Evolutionary conservation across 2,888 invertebrate species (phyloP).

Genomic region (Sminthurinus aureus): DNA sequence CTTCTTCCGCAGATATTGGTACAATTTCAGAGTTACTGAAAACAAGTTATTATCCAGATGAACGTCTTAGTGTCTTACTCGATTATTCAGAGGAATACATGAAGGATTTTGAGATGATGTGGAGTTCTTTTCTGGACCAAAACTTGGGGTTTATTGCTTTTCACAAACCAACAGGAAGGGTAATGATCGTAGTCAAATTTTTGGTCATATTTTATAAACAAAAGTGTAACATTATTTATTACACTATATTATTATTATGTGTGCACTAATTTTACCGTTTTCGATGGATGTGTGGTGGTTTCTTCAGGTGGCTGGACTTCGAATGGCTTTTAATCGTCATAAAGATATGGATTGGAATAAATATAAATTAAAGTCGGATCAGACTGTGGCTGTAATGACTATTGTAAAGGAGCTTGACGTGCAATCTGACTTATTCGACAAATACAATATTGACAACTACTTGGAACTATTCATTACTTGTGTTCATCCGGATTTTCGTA

Average conservation of each 20-base stretch:
- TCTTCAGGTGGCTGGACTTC: background rate
- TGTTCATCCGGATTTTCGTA: background rate
- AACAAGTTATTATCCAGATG: background rate
- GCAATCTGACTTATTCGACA: background rate
- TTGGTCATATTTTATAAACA: background rate
- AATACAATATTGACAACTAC: conserved; percentile 1
- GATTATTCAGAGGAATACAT: conserved; percentile 45
- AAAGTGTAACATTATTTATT: no score
- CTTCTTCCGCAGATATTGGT: background rate
- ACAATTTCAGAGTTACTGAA: background rate
- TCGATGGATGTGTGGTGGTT: background rate
- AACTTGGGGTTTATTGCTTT: conserved; percentile 48
- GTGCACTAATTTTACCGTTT: background rate
- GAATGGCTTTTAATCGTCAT: background rate
- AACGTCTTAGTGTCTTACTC: conserved; percentile 48
- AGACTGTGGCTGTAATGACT: background rate
- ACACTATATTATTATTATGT: background rate
- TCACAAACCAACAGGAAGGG: conserved; percentile 45
- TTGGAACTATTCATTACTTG: background rate
- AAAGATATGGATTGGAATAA: conserved; percentile 9
- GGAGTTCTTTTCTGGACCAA: conserved; percentile 37
- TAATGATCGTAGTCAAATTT: background rate
- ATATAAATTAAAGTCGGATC: background rate
- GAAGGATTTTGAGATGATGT: conserved; percentile 46
- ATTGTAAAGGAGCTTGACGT: background rate